A percentile compares a stretch with the other conserved stretches of the same genome.
These are phyloP conservation scores for Ivindomyrus marchei DNA, from an alignment of 2,113 vertebrate genomes.

Conservation along the genomic window DNA sequence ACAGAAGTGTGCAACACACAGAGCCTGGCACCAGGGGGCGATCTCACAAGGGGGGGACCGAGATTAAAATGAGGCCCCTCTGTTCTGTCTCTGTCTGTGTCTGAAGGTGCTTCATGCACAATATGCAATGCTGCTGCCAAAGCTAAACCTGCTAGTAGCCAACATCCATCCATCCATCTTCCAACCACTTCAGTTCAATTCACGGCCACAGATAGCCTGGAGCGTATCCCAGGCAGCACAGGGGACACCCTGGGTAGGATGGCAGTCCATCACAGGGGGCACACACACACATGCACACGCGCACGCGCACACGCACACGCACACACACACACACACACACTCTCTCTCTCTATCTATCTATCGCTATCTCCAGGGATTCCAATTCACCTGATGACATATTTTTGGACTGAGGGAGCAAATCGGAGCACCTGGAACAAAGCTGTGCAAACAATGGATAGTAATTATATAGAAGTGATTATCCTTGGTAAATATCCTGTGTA, in stretches of 20 bases:
- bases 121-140: not conserved
- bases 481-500: not conserved
- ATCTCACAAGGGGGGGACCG: not conserved
- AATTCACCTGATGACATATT: not conserved
- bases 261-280: not conserved
- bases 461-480: not conserved
- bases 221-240: not conserved
- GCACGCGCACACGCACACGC: not conserved
- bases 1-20: not conserved
- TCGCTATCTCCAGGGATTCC: not conserved
- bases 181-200: not conserved
- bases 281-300: not conserved
- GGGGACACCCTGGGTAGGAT: not conserved
- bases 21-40: not conserved
- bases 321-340: not conserved
- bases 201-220: not conserved
- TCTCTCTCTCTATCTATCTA: too few species aligned
- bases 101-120: not conserved
- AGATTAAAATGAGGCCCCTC: not conserved
- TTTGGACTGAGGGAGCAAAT: not conserved
- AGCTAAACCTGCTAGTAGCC: not conserved
- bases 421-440: not conserved
- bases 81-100: not conserved
- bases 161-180: not conserved
- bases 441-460: not conserved